phyloP scores from a whole-genome alignment of 1,140 invertebrate species.

The Telenomus remus region DNA sequence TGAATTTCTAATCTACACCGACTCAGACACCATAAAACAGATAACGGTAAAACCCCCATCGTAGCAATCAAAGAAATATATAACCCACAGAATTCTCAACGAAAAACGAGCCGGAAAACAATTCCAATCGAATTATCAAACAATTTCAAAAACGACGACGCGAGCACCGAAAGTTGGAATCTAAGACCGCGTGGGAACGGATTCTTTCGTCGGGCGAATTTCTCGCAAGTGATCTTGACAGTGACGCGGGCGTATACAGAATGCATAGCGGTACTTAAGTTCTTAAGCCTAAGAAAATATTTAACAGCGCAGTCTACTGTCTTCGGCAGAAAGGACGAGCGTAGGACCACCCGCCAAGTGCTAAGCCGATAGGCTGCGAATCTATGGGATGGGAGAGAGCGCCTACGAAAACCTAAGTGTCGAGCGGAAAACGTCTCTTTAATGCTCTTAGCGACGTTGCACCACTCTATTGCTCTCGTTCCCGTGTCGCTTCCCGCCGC shows the following conservation, averaged over 20 bases:
- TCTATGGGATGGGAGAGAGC: slow-evolving; percentile 69
- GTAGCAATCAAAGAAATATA: slow-evolving; percentile 3
- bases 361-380: slow-evolving; percentile 74
- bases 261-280: slow-evolving; percentile 65
- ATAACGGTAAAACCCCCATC: slow-evolving; percentile 31
- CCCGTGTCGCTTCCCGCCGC: slow-evolving; percentile 64
- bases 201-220: slow-evolving; percentile 15
- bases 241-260: slow-evolving; percentile 51
- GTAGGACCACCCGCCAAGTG: slow-evolving; percentile 69
- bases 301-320: slow-evolving; percentile 59
- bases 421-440: slow-evolving; percentile 74
- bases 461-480: slow-evolving; percentile 55
- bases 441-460: slow-evolving; percentile 73
- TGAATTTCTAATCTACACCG: slow-evolving; percentile 68
- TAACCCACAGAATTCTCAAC: background rate
- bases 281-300: slow-evolving; percentile 70
- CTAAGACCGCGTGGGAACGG: background rate
- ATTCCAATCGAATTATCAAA: too few species aligned
- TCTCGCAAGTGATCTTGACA: slow-evolving; percentile 29
- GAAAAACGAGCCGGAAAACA: background rate
- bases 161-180: background rate
- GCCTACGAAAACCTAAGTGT: slow-evolving; percentile 72
- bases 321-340: slow-evolving; percentile 54
- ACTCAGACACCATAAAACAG: slow-evolving; percentile 46
- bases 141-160: too few species aligned